These are phyloP conservation scores for Lapara coniferarum DNA, from an alignment of 2,888 invertebrate genomes.

Conservation along the genomic window DNA sequence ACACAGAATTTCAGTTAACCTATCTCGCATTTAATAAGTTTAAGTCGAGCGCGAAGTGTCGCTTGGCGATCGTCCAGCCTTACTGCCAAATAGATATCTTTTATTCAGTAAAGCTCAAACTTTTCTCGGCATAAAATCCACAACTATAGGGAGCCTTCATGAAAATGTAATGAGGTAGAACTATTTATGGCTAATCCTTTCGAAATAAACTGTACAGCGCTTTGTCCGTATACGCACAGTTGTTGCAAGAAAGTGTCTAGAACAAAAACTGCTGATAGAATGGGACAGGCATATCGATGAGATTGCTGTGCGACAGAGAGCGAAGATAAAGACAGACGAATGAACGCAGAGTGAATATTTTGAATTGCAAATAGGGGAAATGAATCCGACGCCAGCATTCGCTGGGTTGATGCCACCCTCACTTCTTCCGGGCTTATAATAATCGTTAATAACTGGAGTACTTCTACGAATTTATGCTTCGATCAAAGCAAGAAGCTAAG, in stretches of 20 bases:
- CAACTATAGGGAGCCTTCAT: conserved; percentile 73
- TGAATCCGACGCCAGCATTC: conserved; percentile 70
- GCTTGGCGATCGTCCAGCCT: conserved; percentile 68
- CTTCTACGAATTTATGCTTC: conserved; percentile 75
- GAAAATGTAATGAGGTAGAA: conserved; percentile 80
- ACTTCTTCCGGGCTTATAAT: conserved; percentile 74
- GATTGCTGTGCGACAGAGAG: conserved; percentile 51
- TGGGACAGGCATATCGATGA: conserved; percentile 46
- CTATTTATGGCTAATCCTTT: conserved; percentile 83
- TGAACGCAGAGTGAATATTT: conserved; percentile 72
- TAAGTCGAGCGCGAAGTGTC: conserved; percentile 61
- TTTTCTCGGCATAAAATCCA: conserved; percentile 79
- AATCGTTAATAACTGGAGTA: conserved; percentile 76
- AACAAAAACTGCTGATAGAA: conserved; percentile 56
- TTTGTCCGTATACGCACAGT: conserved; percentile 62
- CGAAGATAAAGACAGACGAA: conserved; percentile 47
- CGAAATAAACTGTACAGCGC: conserved; percentile 73
- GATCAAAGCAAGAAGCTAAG: conserved; percentile 66
- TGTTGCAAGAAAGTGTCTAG: conserved; percentile 62
- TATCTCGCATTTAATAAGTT: conserved; percentile 54
- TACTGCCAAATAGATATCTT: conserved; percentile 78
- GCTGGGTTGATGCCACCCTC: conserved; percentile 58
- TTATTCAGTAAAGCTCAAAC: conserved; percentile 81
- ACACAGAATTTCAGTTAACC: conserved; percentile 24
- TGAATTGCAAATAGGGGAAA: conserved; percentile 82